Percentiles rank a stretch among this genome's conserved stretches.
Evolutionary conservation across 2,888 invertebrate species (phyloP).

Genomic region (Celastrina argiolus): DNA sequence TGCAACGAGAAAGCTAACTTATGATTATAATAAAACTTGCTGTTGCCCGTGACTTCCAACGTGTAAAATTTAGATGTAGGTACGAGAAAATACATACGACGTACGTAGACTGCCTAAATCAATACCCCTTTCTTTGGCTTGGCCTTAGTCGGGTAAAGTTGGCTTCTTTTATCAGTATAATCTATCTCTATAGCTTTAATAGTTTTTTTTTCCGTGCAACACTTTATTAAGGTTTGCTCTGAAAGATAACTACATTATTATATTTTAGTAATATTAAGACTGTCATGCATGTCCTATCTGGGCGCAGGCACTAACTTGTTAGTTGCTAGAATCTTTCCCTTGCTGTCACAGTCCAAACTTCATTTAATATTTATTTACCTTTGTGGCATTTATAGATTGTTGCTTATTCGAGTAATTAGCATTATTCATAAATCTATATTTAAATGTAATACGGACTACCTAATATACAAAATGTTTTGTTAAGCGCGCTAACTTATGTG

Average conservation of each 20-base stretch:
- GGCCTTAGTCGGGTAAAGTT: too few species aligned
- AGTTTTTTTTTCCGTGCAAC: too few species aligned
- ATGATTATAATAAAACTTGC: constrained; percentile 20
- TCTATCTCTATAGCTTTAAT: too few species aligned
- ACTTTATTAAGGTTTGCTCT: too few species aligned
- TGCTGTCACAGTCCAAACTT: neutral
- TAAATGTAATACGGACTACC: neutral
- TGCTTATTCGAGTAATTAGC: neutral
- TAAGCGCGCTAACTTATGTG: neutral
- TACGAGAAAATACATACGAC: neutral
- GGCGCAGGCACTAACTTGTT: too few species aligned
- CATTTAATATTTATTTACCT: neutral
- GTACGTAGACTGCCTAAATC: neutral
- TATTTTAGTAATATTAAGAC: too few species aligned
- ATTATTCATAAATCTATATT: neutral
- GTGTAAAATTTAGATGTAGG: too few species aligned
- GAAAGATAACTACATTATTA: too few species aligned
- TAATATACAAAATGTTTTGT: neutral
- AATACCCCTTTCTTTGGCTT: neutral
- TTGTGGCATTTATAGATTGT: neutral
- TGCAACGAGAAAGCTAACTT: constrained; percentile 18
- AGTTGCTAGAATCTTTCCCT: too few species aligned
- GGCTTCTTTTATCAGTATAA: too few species aligned
- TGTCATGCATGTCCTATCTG: too few species aligned
- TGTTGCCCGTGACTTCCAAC: too few species aligned